Percentiles rank a stretch among this genome's conserved stretches.
These are phyloP conservation scores for Pseudobourletiella spinata DNA, from an alignment of 1,140 invertebrate species.

Conservation along the genomic window DNA sequence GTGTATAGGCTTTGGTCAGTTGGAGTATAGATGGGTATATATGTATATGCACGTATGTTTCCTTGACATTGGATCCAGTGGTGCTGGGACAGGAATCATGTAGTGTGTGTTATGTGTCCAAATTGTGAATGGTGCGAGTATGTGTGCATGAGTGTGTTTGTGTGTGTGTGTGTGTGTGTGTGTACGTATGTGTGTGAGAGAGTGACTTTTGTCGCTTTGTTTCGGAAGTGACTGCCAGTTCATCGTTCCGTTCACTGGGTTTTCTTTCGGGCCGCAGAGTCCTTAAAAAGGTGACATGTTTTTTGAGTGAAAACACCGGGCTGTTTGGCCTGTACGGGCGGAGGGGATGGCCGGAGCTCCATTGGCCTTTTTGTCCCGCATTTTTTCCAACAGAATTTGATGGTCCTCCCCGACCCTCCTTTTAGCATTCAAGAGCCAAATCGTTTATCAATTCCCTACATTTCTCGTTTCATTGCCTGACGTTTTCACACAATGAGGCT, in stretches of 20 bases:
- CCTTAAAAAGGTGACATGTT: conserved; percentile 31
- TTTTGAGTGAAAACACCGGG: conserved; percentile 29
- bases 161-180: neutral
- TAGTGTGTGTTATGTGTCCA: neutral
- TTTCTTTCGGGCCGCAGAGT: conserved; percentile 23
- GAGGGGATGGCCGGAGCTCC: no score
- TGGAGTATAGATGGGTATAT: no score
- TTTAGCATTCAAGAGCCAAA: conserved; percentile 24
- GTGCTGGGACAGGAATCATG: no score
- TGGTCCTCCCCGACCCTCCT: conserved; percentile 5
- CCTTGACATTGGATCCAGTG: no score
- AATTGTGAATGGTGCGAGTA: neutral
- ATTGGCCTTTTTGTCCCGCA: no score
- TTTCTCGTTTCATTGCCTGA: conserved; percentile 30
- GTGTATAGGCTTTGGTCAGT: no score
- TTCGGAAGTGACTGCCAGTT: conserved; percentile 30
- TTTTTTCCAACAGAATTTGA: neutral
- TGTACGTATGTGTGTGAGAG: neutral
- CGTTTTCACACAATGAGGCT: conserved; percentile 28
- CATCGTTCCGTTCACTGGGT: conserved; percentile 34
- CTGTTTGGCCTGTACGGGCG: no score
- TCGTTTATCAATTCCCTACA: conserved; percentile 33
- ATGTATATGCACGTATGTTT: no score
- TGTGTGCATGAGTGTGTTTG: no score
- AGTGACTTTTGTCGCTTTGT: conserved; percentile 18